phyloP scores from a whole-genome alignment of 2,113 vertebrate genomes.

The Semnopithecus entellus region DNA sequence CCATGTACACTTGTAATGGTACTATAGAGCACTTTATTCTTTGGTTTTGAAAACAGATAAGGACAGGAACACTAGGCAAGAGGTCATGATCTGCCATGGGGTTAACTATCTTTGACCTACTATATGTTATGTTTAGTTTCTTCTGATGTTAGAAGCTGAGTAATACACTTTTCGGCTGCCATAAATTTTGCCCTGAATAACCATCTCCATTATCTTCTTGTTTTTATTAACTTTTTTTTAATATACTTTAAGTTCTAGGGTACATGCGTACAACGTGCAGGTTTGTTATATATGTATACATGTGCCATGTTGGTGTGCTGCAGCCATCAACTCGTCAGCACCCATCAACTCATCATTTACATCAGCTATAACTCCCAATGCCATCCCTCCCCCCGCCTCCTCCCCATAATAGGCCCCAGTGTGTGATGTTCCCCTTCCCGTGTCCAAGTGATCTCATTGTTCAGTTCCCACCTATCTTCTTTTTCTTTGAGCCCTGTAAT shows the following conservation, averaged over 20 bases:
- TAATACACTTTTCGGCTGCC: neutral
- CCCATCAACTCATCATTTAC: too few species aligned
- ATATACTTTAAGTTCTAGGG: too few species aligned
- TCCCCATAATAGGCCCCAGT: too few species aligned
- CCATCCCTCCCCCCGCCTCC: too few species aligned
- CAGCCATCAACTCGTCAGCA: too few species aligned
- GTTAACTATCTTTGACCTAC: neutral
- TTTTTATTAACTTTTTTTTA: too few species aligned
- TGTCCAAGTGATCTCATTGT: too few species aligned
- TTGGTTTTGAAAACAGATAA: neutral
- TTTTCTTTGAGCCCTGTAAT: neutral
- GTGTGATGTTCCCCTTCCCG: too few species aligned
- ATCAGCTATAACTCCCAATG: too few species aligned
- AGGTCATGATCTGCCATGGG: neutral
- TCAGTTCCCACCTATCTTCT: neutral
- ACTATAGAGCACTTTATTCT: neutral
- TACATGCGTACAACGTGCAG: rapidly evolving
- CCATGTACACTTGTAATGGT: neutral
- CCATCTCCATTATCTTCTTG: neutral
- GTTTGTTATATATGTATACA: too few species aligned
- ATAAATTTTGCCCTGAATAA: neutral
- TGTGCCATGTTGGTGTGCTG: too few species aligned
- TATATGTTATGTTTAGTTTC: neutral
- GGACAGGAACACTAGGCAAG: neutral
- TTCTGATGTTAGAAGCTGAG: neutral